These are phyloP conservation scores for Aleiodes alternator DNA, from an alignment of 2,888 invertebrate species.

Conservation along the genomic window DNA sequence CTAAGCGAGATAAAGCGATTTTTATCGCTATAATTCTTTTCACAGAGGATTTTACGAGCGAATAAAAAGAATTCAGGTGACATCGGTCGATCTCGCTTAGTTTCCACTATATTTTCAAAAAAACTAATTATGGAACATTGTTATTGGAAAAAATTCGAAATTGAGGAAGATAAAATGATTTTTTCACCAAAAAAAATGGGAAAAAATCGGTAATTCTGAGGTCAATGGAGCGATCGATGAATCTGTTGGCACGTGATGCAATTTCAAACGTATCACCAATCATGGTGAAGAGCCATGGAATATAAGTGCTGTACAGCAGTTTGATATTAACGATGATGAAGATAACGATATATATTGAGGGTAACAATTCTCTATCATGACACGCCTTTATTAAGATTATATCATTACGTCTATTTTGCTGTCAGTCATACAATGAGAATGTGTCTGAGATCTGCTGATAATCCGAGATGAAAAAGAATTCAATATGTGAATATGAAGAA, in stretches of 20 bases:
- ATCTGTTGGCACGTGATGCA: slow-evolving; percentile 26
- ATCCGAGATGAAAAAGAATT: neutral
- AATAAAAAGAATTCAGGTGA: too few species aligned
- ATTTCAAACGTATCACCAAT: slow-evolving; percentile 15
- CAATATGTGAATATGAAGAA: neutral
- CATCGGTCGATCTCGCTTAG: too few species aligned
- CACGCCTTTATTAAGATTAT: slow-evolving; percentile 31
- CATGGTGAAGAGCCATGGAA: slow-evolving; percentile 10
- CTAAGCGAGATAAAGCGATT: too few species aligned
- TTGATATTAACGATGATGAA: slow-evolving; percentile 27
- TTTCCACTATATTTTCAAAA: too few species aligned
- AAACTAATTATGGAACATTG: too few species aligned
- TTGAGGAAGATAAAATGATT: neutral
- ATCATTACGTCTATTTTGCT: slow-evolving; percentile 27
- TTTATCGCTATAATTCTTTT: too few species aligned
- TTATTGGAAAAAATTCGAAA: too few species aligned
- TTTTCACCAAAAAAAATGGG: neutral
- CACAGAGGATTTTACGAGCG: too few species aligned
- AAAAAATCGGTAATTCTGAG: neutral
- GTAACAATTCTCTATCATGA: slow-evolving; percentile 15
- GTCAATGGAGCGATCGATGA: slow-evolving; percentile 22
- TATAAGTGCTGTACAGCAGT: slow-evolving; percentile 12
- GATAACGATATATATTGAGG: slow-evolving; percentile 14
- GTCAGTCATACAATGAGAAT: neutral
- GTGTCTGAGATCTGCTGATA: neutral